Evolutionary conservation across 2,888 invertebrate species (phyloP), one percentile per base, ranked within the genome.

Genomic region (Sclerodermus sp.): DNA sequence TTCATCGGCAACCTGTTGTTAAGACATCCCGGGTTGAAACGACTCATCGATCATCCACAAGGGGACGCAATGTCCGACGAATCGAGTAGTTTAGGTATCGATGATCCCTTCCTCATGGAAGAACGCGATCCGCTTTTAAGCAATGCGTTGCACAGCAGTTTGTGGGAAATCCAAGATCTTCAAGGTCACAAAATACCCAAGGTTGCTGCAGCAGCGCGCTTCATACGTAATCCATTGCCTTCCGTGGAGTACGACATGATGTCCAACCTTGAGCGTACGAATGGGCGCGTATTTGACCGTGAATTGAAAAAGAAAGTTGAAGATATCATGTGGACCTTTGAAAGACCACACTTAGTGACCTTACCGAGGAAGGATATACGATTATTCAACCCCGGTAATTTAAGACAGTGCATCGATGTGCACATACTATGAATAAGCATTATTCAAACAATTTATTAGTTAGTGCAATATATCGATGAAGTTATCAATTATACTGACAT

Each of bases 131-230:
- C 93, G 0, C 76, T 83, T 1, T 85, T 88, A 67, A 88, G 92
- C 8, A 85, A 87, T 61, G 98, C 97, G 0, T 80, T 93, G 4
- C 86, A 90, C 55, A 95, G 96, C 70, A 93, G 91, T 42, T 82
- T 98, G 47, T 98, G 97, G 97, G 97, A 98, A 82, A 83, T 95
- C 53, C 84, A 87, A 63, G 86, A 89, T 10, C 81, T 96, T 56
- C 88, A 90, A 71, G 81, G 83, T 57, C 92, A 93, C 73, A 83
- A 84, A 10, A 70, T 88, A 62, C 90, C 93, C 2, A 83, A 83
- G 52, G 87, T 93, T 8, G 84, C 88, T 14, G 82, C 82, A 41
- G 87, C 89, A 0, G 92, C 93, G 0, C 81, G 83, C 58, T 88
- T 89, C 60, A 86, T 92, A 44, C 83, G 85, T 44, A 82, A 84